Conservation (phyloP, 2,888 invertebrate species). For the Eupithecia insigniata region DNA sequence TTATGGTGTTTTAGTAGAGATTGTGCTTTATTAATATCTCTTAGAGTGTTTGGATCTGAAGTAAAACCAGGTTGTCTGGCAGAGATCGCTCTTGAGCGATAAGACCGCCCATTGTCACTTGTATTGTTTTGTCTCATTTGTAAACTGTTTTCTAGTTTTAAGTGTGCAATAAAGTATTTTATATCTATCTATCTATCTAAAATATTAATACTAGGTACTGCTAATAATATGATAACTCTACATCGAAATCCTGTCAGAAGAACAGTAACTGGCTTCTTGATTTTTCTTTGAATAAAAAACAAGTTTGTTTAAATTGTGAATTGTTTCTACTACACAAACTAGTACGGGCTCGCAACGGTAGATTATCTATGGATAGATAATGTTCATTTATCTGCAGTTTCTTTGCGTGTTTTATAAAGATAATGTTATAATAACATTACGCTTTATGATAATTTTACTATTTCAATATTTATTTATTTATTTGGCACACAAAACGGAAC, state of each 20-base stretch:
- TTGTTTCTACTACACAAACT: background rate
- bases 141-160: too few species aligned
- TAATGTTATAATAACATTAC: background rate
- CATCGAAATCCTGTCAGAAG: background rate
- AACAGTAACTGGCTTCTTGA: background rate
- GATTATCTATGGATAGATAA: background rate
- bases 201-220: too few species aligned
- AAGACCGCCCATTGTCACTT: too few species aligned
- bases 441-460: too few species aligned
- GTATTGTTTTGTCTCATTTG: too few species aligned
- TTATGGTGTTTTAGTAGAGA: conserved; percentile 44
- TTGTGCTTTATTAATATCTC: conserved; percentile 1
- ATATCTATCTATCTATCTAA: too few species aligned
- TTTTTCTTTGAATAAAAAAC: background rate
- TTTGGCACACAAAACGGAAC: too few species aligned
- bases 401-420: background rate
- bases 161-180: too few species aligned
- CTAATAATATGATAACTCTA: too few species aligned
- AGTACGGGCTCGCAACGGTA: background rate
- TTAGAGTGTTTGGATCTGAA: background rate
- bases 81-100: too few species aligned
- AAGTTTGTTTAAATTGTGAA: background rate
- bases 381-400: background rate
- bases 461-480: too few species aligned
- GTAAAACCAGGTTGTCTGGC: too few species aligned